Evolutionary conservation across 2,888 invertebrate genomes (phyloP), one percentile per base, ranked within the genome.

Genomic region (Sesia bembeciformis): DNA sequence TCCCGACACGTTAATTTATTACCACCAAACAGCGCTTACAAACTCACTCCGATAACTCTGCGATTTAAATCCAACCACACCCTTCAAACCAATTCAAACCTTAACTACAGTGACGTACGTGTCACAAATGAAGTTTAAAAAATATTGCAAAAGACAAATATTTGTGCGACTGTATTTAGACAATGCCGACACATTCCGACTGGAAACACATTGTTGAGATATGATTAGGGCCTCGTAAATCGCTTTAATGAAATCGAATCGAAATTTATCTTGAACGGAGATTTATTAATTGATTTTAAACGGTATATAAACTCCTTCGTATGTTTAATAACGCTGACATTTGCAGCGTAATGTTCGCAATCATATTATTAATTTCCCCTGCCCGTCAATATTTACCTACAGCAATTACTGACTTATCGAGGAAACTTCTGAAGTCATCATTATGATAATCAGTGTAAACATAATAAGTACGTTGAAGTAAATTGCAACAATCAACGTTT

Each of bases 1-100:
- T 81, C 80, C 77, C 78, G 75, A 84, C 81, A 79, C 80, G 71
- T 76, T 84, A 81, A 88, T 85, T 86, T 87, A 87, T 87, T 81
- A 73, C 81, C 70, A 78, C 76, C 81, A 81, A 83, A 82, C 74
- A 76, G 74, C 67, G 73, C 71, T 78, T 77, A 79, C 77, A 80
- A 79, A 78, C 76, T 67, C 69, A 72, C 72, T 60, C 66, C 79
- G 77, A 81, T 77, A 78, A 73, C 68, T 70, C 68, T 66, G 74
- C 67, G 72, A 80, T 77, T 79, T 74, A 76, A 73, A 72, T 78
- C 69, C 70, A 77, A 68, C 69, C 71, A 66, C 71, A 64, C 69
- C 70, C 62, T 71, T 63, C 53, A 55, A 40, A 50, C 43, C 39
- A 55, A 4, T 58, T 41, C 54, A 39, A 52, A 54, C 49, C 51